Evolutionary conservation across 2,113 vertebrate genomes (phyloP).

Genomic region (Lathamus discolor): DNA sequence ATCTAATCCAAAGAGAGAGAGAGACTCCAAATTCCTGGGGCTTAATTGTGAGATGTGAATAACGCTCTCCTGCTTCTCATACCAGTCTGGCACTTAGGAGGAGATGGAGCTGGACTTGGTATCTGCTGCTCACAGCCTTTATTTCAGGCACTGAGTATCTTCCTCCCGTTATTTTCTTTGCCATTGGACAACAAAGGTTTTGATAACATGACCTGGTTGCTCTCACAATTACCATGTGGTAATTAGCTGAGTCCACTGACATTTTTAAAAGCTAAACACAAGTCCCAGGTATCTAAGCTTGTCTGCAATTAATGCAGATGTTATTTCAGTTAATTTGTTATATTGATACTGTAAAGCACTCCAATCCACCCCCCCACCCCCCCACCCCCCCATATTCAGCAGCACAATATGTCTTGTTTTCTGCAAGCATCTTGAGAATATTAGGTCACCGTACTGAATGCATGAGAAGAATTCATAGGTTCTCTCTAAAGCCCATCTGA

Average conservation of each 20-base stretch:
- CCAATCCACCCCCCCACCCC: background rate
- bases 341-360: background rate
- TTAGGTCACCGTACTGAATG: background rate
- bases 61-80: background rate
- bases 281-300: background rate
- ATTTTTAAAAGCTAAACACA: conserved; percentile 23
- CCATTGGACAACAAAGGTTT: background rate
- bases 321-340: conserved; percentile 21
- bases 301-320: background rate
- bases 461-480: background rate
- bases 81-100: background rate
- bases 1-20: background rate
- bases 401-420: background rate
- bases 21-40: background rate
- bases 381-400: too few species aligned
- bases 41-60: background rate
- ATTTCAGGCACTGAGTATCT: background rate
- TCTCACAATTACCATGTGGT: conserved; percentile 75
- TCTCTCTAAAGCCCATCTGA: background rate
- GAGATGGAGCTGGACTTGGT: background rate
- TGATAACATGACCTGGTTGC: conserved; percentile 74
- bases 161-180: background rate
- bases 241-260: conserved; percentile 61
- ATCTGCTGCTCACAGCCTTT: background rate
- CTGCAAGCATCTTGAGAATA: conserved; percentile 1